Base-by-base conservation (phyloP, 2,113 vertebrate genomes). In the Saguinus imperator region DNA sequence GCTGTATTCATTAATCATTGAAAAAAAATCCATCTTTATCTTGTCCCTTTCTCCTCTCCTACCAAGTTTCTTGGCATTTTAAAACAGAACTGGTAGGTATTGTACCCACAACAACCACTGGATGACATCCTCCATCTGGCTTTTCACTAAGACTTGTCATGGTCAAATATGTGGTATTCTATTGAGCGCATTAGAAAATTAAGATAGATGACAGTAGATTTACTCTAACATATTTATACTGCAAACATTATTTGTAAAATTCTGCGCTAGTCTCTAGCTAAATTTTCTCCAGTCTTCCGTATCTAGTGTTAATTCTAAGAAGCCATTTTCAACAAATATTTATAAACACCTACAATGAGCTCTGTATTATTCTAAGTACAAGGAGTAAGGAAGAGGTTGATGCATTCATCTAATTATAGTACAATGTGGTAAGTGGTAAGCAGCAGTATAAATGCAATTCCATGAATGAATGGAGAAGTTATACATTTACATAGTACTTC, bases 91-190 rank as follows among this genome's bases (percentile, higher is more conserved):
- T 95, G 95, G 72, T 92, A 97, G 93, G 89, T 95, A 97, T 94
- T 97, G 37, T 96, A 83, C 96, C 95, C 90, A 96, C 83, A 92
- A 83, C 86, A 97, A 97, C 91, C 95, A 86, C 58, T 87, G 64
- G 45, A 97, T 95, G 57, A 94, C 96, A 98, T 97, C 96, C 72
- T 84, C 77, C 27, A 91, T 98, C 97, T 96, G 97, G 48, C 13
- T 85, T 96, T 98, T 97, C 97, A 89, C 92, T 94, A 97, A 95
- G 97, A 94, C 98, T 97, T 98, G 96, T 98, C 98, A 97, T 95
- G 87, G 92, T 98, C 97, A 97, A 96, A 98, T 96, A 97, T 96
- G 97, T 96, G 88, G 93, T 97, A 84, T 96, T 97, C 92, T 97
- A 83, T 48, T 92, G 86, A 98, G 77, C 97, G 72, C 91, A 97